These are phyloP conservation scores for Oligia strigilis DNA, from an alignment of 2,888 invertebrate species.

Conservation along the genomic window DNA sequence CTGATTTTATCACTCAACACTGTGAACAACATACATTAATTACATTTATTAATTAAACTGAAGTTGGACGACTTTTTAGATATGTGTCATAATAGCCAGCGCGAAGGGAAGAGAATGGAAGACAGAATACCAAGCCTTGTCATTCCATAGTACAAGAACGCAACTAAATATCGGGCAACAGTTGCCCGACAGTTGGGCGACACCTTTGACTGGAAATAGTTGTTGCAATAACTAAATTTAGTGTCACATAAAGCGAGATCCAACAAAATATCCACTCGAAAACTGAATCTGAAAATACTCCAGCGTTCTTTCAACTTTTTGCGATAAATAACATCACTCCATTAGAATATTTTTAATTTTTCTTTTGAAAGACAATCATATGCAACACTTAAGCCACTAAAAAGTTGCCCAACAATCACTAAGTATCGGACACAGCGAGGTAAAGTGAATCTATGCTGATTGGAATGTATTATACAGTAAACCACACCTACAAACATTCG, in stretches of 20 bases:
- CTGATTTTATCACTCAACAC: conserved; percentile 78
- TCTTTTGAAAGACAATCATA: neutral
- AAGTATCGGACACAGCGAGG: conserved; percentile 52
- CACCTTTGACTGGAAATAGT: neutral
- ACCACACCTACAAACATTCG: conserved; percentile 38
- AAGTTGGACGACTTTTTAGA: conserved; percentile 61
- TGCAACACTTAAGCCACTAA: conserved; percentile 47
- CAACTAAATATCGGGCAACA: conserved; percentile 12
- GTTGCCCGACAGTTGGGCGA: conserved; percentile 23
- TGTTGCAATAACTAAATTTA: neutral
- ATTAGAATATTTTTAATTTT: neutral
- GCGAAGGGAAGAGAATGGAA: conserved; percentile 40
- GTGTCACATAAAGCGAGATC: neutral
- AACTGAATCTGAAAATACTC: neutral
- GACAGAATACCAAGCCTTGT: conserved; percentile 31
- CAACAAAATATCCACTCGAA: neutral
- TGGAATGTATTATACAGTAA: conserved; percentile 64
- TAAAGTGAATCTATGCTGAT: conserved; percentile 60
- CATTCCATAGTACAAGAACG: conserved; percentile 6
- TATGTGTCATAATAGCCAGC: conserved; percentile 42
- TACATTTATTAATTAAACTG: conserved; percentile 48
- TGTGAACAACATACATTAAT: conserved; percentile 75
- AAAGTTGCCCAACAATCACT: conserved; percentile 61
- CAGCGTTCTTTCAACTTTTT: neutral
- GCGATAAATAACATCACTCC: neutral